Evolutionary conservation across 1,140 invertebrate genomes (phyloP), one percentile per base, ranked within the genome.

Genomic region (Anoplolepis gracilipes): DNA sequence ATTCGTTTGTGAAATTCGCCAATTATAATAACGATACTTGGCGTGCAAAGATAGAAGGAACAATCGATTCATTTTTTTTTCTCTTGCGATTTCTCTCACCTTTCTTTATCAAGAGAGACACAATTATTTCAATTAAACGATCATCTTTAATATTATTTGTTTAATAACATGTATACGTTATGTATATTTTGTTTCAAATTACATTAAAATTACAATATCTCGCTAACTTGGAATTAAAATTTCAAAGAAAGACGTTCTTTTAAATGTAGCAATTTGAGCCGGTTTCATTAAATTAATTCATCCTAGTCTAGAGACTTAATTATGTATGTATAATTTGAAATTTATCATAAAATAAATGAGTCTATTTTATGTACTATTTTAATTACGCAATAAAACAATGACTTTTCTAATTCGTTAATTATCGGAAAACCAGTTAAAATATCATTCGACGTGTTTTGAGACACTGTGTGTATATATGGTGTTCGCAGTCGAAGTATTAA

Each of bases 1-100:
- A 78, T 67, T 36, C n/a, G 62, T 78, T 78, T 67, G 76, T 78
- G 76, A 78, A 67, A 78, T 36, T 30, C 42, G 61, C 39, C 42
- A n/a, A 67, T 67, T 78, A 30, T 65, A 65, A 65, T 19, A 10
- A n/a, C 61, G 76, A 78, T 39, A 13, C 8, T 22, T 36, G 30
- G 11, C 70, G 53, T 25, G 53, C 53, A n/a, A 8, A 53, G 7
- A 6, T 28, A 28, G 11, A 4, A 30, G 25, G 36, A 76, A 62
- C 25, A n/a, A 62, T 62, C 57, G 28, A 25, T n/a, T 61, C 19
- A 39, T 39, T 75, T 59, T n/a, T 75, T 46, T 49, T 49, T 49
- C 10, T 16, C 13, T 46, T 19, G 19, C 57, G 59, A 42, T 62
- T 62, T 77, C 46, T 49, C 46, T 19, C 36, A 22, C 57, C 4